These are phyloP conservation scores for Lysiphlebus fabarum DNA, from an alignment of 1,140 invertebrate species.

Conservation along the genomic window DNA sequence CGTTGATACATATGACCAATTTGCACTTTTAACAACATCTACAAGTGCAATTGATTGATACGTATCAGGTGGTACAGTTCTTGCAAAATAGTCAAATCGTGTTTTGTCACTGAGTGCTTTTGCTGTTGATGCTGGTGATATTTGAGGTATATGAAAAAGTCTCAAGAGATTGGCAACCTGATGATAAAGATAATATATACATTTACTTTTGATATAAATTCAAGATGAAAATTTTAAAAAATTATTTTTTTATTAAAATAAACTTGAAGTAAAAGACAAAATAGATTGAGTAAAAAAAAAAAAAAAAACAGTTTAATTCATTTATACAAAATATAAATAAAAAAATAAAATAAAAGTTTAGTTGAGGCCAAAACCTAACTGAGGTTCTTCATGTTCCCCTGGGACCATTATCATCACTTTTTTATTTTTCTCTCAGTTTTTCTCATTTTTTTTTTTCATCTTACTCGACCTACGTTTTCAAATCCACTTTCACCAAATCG, in stretches of 20 bases:
- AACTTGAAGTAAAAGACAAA: no score
- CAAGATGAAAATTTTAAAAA: neutral
- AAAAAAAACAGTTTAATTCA: no score
- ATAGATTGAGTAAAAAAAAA: no score
- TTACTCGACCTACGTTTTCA: neutral
- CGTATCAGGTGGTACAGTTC: constrained; percentile 77
- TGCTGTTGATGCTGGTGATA: constrained; percentile 78
- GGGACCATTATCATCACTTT: no score
- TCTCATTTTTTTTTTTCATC: no score
- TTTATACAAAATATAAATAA: no score
- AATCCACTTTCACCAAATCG: constrained; percentile 1
- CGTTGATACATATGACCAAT: constrained; percentile 82
- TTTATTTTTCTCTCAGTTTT: no score
- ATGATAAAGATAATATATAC: neutral
- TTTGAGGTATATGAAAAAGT: constrained; percentile 76
- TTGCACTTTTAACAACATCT: constrained; percentile 70
- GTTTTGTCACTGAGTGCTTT: constrained; percentile 75
- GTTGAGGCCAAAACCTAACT: no score
- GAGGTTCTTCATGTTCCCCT: no score
- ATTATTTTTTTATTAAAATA: no score
- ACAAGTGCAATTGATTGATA: constrained; percentile 76
- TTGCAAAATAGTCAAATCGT: constrained; percentile 74
- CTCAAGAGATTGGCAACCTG: constrained; percentile 72
- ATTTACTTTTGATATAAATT: no score
- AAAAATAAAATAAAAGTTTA: no score